These are phyloP conservation scores for Sarcophaga rosellei DNA, from an alignment of 2,888 invertebrate genomes.

Conservation along the genomic window DNA sequence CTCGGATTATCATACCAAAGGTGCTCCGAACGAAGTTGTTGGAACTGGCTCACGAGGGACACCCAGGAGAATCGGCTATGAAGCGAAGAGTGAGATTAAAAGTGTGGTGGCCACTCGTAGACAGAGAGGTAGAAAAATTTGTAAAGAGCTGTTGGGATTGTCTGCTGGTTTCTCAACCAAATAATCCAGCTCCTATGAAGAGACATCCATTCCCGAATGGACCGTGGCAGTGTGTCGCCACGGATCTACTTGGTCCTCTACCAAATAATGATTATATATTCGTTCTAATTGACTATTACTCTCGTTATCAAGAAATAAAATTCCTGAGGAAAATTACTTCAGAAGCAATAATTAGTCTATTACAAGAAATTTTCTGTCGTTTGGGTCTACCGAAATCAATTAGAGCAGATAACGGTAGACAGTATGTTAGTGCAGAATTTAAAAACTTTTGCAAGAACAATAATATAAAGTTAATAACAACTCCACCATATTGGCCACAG, in stretches of 20 bases:
- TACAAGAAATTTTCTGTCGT: constrained; percentile 40
- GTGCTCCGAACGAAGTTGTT: neutral
- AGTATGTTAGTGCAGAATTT: constrained; percentile 48
- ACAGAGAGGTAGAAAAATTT: constrained; percentile 29
- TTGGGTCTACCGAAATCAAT: constrained; percentile 41
- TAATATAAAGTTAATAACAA: constrained; percentile 49
- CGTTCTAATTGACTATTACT: constrained; percentile 52
- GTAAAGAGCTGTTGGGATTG: constrained; percentile 20
- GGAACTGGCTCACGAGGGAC: constrained; percentile 9
- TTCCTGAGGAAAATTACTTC: constrained; percentile 39
- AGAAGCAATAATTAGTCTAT: constrained; percentile 5
- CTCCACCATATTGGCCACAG: constrained; percentile 51
- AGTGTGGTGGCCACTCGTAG: constrained; percentile 40
- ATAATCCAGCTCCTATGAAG: neutral
- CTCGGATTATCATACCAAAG: no score
- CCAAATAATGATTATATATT: constrained; percentile 39
- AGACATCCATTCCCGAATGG: constrained; percentile 11
- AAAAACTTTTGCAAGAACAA: constrained; percentile 44
- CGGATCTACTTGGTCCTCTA: constrained; percentile 8
- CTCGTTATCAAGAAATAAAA: constrained; percentile 33
- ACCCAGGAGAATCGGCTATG: constrained; percentile 26
- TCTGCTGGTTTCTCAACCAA: constrained; percentile 4
- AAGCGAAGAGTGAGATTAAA: constrained; percentile 27
- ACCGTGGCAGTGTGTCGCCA: constrained; percentile 22
- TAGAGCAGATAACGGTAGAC: constrained; percentile 61